Evolutionary conservation across 2,113 vertebrate genomes (phyloP).

Genomic region (Xiphophorus maculatus): DNA sequence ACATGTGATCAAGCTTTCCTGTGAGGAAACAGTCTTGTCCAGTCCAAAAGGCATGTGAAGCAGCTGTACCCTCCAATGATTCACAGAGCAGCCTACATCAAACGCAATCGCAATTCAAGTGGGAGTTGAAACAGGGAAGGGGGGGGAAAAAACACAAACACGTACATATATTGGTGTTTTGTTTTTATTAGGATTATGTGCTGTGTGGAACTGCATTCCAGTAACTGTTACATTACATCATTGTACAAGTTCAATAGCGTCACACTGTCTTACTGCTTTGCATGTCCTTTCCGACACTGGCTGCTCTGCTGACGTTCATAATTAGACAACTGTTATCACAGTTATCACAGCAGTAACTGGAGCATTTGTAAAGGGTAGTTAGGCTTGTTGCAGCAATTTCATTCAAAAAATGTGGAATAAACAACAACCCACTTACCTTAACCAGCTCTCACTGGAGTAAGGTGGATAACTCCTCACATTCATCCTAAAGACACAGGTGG

Average conservation of each 20-base stretch:
- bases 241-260: constrained; percentile 54
- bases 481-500: constrained; percentile 63
- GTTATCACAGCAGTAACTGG: constrained; percentile 51
- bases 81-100: constrained; percentile 64
- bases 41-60: constrained; percentile 69
- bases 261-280: constrained; percentile 41
- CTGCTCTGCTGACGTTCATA: constrained; percentile 37
- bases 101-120: constrained; percentile 57
- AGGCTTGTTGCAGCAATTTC: constrained; percentile 39
- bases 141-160: constrained; percentile 9
- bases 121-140: constrained; percentile 41
- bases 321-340: constrained; percentile 37
- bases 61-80: constrained; percentile 72
- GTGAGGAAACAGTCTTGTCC: constrained; percentile 69
- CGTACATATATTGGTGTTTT: constrained; percentile 36
- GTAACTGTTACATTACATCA: constrained; percentile 59
- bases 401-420: constrained; percentile 49
- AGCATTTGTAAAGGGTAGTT: constrained; percentile 33
- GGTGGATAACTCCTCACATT: constrained; percentile 27
- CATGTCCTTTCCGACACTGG: constrained; percentile 38
- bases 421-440: constrained; percentile 74
- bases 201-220: constrained; percentile 63
- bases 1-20: constrained; percentile 72
- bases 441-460: constrained; percentile 62
- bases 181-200: constrained; percentile 71